Evolutionary conservation across 2,888 invertebrate species (phyloP).

Genomic region (Cryptus armator): DNA sequence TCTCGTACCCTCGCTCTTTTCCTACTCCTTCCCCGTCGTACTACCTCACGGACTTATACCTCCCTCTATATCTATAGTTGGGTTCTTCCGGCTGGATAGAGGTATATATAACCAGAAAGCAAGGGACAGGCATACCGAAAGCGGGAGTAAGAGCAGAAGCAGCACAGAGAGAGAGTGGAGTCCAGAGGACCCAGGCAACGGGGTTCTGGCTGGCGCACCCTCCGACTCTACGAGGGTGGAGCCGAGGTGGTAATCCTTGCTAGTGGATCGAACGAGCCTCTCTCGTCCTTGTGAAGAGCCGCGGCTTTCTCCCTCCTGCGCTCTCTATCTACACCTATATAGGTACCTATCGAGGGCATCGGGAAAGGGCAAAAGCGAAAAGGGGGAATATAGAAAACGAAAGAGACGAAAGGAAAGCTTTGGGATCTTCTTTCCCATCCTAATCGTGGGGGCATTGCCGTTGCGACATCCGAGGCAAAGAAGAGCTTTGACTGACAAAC

Average conservation of each 20-base stretch:
- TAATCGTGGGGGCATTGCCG: slow-evolving; percentile 4
- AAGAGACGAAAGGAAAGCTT: neutral
- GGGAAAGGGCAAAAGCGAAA: slow-evolving; percentile 51
- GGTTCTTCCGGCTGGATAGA: slow-evolving; percentile 2
- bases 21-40: slow-evolving; percentile 4
- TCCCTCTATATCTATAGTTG: neutral
- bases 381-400: slow-evolving; percentile 19
- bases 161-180: slow-evolving; percentile 35
- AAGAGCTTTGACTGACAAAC: slow-evolving; percentile 14
- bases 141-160: slow-evolving; percentile 9
- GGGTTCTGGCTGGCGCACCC: slow-evolving; percentile 54
- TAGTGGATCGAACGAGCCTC: slow-evolving; percentile 65
- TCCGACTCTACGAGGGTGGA: slow-evolving; percentile 49
- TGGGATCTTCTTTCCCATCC: slow-evolving; percentile 5
- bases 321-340: slow-evolving; percentile 5
- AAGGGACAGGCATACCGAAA: slow-evolving; percentile 13
- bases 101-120: slow-evolving; percentile 9
- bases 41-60: neutral
- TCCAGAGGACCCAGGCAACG: slow-evolving; percentile 46
- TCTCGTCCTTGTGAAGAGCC: slow-evolving; percentile 56
- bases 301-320: slow-evolving; percentile 19
- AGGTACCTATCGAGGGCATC: slow-evolving; percentile 25
- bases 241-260: slow-evolving; percentile 66
- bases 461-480: neutral
- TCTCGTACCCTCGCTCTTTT: slow-evolving; percentile 6